phyloP scores from a whole-genome alignment of 2,113 vertebrate genomes.

The Corapipo altera region DNA sequence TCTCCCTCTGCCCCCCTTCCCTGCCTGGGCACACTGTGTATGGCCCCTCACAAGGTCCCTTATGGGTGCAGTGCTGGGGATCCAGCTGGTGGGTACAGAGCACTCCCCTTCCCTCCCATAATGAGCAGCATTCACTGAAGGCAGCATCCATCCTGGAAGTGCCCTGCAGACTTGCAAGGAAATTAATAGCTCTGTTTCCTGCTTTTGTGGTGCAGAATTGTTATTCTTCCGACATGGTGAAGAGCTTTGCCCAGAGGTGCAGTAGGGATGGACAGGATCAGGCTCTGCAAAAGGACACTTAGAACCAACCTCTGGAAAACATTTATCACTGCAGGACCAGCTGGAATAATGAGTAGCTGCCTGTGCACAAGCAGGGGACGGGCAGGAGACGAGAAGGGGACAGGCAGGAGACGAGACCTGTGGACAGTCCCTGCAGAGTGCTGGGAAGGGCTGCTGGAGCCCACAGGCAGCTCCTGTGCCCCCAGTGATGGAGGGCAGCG shows the following conservation, averaged over 20 bases:
- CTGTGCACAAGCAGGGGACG: not conserved
- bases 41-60: not conserved
- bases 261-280: not conserved
- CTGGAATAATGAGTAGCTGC: not conserved
- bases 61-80: fast-evolving
- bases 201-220: constrained; percentile 45
- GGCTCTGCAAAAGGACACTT: not conserved
- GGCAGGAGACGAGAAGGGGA: not conserved
- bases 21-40: fast-evolving
- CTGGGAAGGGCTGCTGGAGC: not conserved
- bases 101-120: not conserved
- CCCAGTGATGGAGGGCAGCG: not conserved
- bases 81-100: not conserved
- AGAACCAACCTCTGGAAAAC: not conserved
- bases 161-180: not conserved
- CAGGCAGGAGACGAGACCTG: not conserved
- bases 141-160: not conserved
- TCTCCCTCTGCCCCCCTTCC: not conserved
- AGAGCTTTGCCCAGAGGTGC: not conserved
- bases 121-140: not conserved
- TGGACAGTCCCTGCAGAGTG: fast-evolving
- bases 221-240: not conserved
- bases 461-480: fast-evolving
- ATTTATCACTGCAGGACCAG: not conserved
- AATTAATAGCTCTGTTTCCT: constrained; percentile 42